phyloP scores from a whole-genome alignment of 2,797 vertebrate species.

The Oreonectes daqikongensis region DNA sequence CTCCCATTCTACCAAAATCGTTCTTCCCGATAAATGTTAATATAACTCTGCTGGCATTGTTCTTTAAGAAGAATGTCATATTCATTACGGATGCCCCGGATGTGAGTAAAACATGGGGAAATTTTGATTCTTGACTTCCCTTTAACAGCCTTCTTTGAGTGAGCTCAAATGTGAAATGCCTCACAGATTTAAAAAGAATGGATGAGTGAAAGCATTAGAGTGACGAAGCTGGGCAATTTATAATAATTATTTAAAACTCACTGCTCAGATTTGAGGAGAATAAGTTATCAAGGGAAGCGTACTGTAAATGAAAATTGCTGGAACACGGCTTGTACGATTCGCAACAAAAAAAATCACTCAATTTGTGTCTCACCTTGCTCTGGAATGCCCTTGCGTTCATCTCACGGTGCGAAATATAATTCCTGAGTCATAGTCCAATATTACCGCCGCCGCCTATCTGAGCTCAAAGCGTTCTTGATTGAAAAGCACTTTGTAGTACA shows the following conservation, averaged over 20 bases:
- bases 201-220: slow-evolving; percentile 39
- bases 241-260: slow-evolving; percentile 42
- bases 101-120: too few relatives aligned
- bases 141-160: slow-evolving; percentile 30
- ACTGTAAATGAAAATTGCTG: background rate
- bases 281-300: background rate
- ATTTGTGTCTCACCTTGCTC: background rate
- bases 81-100: too few relatives aligned
- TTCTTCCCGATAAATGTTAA: too few relatives aligned
- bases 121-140: slow-evolving; percentile 29
- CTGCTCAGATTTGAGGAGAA: background rate
- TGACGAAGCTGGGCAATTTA: slow-evolving; percentile 31
- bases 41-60: too few relatives aligned
- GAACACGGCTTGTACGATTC: background rate
- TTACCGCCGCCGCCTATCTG: slow-evolving; percentile 11
- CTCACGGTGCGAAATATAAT: background rate
- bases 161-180: slow-evolving; percentile 29
- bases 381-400: slow-evolving; percentile 18
- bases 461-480: slow-evolving; percentile 25
- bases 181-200: slow-evolving; percentile 48
- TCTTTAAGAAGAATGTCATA: too few relatives aligned
- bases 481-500: slow-evolving; percentile 38
- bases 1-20: too few relatives aligned
- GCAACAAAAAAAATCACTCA: background rate
- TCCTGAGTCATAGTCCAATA: slow-evolving; percentile 27